These are phyloP conservation scores for Arremon brunneinucha DNA, from an alignment of 2,797 vertebrate genomes.

Conservation along the genomic window DNA sequence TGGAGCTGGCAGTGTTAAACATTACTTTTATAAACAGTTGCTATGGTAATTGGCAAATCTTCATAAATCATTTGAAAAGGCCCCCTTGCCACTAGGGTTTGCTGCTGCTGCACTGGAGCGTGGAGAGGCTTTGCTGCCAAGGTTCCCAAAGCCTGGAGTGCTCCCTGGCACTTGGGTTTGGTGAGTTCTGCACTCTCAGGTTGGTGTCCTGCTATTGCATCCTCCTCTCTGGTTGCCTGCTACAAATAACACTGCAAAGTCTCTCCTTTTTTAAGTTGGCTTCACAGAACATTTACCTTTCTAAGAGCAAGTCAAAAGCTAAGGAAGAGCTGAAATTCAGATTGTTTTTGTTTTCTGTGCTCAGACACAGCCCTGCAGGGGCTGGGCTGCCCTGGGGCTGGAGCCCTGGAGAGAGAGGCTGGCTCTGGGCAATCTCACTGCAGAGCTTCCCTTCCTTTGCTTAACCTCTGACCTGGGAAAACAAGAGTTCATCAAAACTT, in stretches of 20 bases:
- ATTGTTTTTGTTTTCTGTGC: neutral
- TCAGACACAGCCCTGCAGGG: neutral
- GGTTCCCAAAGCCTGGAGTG: neutral
- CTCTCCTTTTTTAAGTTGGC: neutral
- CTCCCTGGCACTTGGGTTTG: neutral
- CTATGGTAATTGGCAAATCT: neutral
- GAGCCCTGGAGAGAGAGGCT: too few species aligned
- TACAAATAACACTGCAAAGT: neutral
- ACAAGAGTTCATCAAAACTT: slow-evolving; percentile 88
- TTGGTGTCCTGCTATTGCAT: neutral
- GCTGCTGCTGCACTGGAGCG: neutral
- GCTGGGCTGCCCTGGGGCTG: too few species aligned
- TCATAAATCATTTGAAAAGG: neutral
- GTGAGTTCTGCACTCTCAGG: neutral
- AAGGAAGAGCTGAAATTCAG: neutral
- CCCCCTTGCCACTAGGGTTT: neutral
- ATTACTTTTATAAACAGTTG: neutral
- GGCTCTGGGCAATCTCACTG: slow-evolving; percentile 78
- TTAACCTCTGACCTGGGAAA: slow-evolving; percentile 95
- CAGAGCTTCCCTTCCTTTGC: slow-evolving; percentile 92
- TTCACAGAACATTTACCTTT: neutral
- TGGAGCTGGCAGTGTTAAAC: neutral
- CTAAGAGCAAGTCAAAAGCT: slow-evolving; percentile 3
- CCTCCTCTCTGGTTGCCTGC: neutral
- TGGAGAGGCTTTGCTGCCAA: fast-evolving